Base-by-base conservation (phyloP, 2,113 vertebrate genomes). In the Pipa parva region DNA sequence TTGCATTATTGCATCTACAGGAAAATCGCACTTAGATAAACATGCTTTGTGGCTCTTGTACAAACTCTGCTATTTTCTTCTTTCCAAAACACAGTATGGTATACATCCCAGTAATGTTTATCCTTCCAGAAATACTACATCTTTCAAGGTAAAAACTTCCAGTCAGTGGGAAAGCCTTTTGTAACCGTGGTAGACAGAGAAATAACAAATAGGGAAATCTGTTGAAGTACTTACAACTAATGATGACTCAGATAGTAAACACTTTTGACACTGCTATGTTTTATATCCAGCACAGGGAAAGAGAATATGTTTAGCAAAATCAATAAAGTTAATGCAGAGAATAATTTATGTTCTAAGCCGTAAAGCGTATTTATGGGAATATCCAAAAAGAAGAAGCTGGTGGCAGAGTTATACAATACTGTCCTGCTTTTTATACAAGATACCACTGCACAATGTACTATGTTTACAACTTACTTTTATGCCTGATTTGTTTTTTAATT, bases 271-370 rank as follows among this genome's bases (percentile, higher is more conserved):
- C 17, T 42, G 39, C 13, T 28, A 15, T 27, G 15, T 17, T 54
- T 54, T 27, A n/a, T 27, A 28, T 54, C 15, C 25, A 54, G 8
- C 25, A 26, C 24, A 54, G 13, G 50, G 7, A 54, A 54, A 54
- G 24, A 12, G 25, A 54, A 54, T 54, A 25, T 28, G 27, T 28
- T 54, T 27, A 54, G 24, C 50, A 54, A 12, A 54, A 54, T 54
- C 25, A 54, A 54, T 28, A 27, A 3, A 25, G 50, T 17, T 54
- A 54, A 54, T 54, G 50, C 25, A 54, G 13, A 27, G 11, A 54
- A 56, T 56, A 29, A 56, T 15, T 56, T 29, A 56, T 31, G 27
- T 15, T 2, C 27, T n/a, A 56, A 31, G 5, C 17, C 52, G 9
- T 56, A 54, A 28, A 54, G 50, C 13, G 13, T 49, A 18, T 27